Evolutionary conservation across 1,140 invertebrate genomes (phyloP), one percentile per base, ranked within the genome.

Genomic region (Batillaria attramentaria): DNA sequence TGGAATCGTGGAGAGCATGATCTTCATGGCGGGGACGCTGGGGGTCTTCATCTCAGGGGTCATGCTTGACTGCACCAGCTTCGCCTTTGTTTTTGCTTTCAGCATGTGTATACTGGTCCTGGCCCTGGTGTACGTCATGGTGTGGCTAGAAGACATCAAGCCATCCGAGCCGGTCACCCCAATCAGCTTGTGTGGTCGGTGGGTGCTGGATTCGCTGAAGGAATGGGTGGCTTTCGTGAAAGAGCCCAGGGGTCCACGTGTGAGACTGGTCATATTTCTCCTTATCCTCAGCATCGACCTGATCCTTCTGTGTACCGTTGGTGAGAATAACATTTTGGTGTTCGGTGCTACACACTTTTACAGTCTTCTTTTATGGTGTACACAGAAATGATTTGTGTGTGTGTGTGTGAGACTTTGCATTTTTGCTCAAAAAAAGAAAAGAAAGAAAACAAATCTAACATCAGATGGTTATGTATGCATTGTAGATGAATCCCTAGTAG

Each of bases 1-100:
- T 81, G 95, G 95, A 24, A 94, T 97, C 41, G 94, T 96, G 35
- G 79, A 97, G 95, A 87, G 91, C 2, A 92, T 92, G 91, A 87
- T 90, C 3, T 92, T 92, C 83, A 39, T 92, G 33, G 91, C 92
- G 3, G 91, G 90, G 8, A 91, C 90, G 0, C 43, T 91, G 28
- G 92, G 92, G 8, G 90, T 91, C 6, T 89, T 91, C 74, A 68
- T 91, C 33, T 89, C 88, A 31, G 92, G 92, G 1, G 83, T 84
- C 18, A 87, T 92, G 62, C 77, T 92, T 13, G 83, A 90, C 35
- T n/a, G 84, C n/a, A 85, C 87, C 4, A 85, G 87, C 75, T 88
- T 88, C 79, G 80, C 85, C 4, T 86, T 85, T 72, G 88, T 88
- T 3, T 90, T 91, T 76, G 85, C 79, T 31, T 82, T 92, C 54